These are phyloP conservation scores for Selenia dentaria DNA, from an alignment of 2,888 invertebrate genomes.

Conservation along the genomic window DNA sequence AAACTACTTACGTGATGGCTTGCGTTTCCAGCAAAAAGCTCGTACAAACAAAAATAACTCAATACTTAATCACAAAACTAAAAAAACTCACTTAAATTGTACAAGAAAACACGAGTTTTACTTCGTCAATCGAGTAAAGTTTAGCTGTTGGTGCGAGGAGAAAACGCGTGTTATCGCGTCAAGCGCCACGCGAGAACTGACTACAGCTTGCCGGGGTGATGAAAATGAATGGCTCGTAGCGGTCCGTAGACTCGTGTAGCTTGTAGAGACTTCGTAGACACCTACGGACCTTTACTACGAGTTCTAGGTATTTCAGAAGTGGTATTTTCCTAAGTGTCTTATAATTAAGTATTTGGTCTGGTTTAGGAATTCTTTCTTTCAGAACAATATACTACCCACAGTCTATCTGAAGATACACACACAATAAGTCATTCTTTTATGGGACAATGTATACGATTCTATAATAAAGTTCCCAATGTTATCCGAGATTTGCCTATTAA, in stretches of 20 bases:
- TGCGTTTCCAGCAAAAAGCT: neutral
- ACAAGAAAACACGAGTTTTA: slow-evolving; percentile 4
- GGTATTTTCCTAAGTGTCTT: too few species aligned
- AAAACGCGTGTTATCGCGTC: slow-evolving; percentile 6
- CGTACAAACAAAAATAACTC: slow-evolving; percentile 2
- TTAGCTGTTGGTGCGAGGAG: neutral
- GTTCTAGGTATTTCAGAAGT: neutral
- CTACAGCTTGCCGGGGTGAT: slow-evolving; percentile 7
- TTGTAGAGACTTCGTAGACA: slow-evolving; percentile 16
- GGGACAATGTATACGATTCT: too few species aligned
- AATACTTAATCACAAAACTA: slow-evolving; percentile 5
- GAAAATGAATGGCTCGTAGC: slow-evolving; percentile 19
- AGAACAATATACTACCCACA: too few species aligned
- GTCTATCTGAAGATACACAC: too few species aligned
- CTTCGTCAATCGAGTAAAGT: slow-evolving; percentile 22
- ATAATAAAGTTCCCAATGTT: too few species aligned
- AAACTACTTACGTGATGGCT: slow-evolving; percentile 10
- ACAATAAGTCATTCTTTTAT: too few species aligned
- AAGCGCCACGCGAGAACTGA: slow-evolving; percentile 23
- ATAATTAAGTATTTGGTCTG: too few species aligned
- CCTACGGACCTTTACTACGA: slow-evolving; percentile 8
- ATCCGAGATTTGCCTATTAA: too few species aligned
- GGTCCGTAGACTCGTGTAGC: neutral
- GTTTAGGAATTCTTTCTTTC: too few species aligned
- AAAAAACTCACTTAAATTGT: slow-evolving; percentile 4